Conservation (phyloP, 2,113 vertebrate species). For the Etheostoma spectabile region DNA sequence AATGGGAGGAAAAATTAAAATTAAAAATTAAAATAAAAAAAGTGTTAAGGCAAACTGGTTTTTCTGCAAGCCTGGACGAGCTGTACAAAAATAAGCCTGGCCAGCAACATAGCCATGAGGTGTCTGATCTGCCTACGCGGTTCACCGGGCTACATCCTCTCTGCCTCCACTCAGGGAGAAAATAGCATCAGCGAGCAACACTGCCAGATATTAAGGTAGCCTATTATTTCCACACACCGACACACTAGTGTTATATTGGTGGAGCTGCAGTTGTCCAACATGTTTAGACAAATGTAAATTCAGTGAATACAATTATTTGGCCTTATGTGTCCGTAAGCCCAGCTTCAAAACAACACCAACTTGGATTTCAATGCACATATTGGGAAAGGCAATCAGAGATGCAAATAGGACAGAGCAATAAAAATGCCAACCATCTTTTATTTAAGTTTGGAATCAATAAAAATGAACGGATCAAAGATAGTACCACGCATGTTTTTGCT, state of each 20-base stretch:
- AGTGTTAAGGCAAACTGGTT: too few relatives aligned
- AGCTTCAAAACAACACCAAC: background rate
- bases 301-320: background rate
- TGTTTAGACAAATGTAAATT: background rate
- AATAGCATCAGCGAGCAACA: conserved; percentile 72
- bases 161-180: conserved; percentile 74
- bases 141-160: conserved; percentile 71
- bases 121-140: conserved; percentile 73
- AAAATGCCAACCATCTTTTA: too few relatives aligned
- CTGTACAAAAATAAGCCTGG: conserved; percentile 47
- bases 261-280: conserved; percentile 5
- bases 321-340: background rate
- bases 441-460: background rate
- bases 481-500: background rate
- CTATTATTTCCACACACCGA: conserved; percentile 45
- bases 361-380: background rate
- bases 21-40: background rate
- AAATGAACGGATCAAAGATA: background rate
- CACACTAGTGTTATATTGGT: background rate
- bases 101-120: conserved; percentile 58
- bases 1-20: conserved; percentile 11
- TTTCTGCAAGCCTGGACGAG: conserved; percentile 42
- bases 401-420: too few relatives aligned
- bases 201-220: conserved; percentile 51
- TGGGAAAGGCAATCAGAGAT: background rate